A percentile compares a stretch with the other conserved stretches of the same genome.
These are phyloP conservation scores for Netelia virgata DNA, from an alignment of 2,888 invertebrate species.

Conservation along the genomic window DNA sequence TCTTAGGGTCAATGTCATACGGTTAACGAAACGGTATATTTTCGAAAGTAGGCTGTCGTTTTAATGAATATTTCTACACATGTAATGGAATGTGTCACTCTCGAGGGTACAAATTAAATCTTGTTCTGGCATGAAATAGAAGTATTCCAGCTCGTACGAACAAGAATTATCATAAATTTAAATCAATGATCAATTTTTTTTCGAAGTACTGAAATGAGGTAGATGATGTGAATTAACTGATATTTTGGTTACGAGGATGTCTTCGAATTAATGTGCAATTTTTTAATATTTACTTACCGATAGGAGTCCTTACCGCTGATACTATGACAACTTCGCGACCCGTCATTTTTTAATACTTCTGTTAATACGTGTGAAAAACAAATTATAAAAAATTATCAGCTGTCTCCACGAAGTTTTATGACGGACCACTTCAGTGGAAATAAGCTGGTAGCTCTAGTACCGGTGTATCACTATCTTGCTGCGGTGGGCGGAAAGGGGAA, in stretches of 20 bases:
- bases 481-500: neutral
- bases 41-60: conserved; percentile 68
- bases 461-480: conserved; percentile 38
- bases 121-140: neutral
- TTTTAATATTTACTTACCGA: conserved; percentile 87
- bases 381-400: conserved; percentile 21
- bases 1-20: neutral
- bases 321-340: conserved; percentile 89
- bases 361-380: conserved; percentile 36
- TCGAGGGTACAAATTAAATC: neutral
- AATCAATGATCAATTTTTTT: neutral
- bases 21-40: conserved; percentile 68
- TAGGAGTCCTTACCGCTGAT: conserved; percentile 93
- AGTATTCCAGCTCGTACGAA: neutral
- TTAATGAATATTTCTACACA: conserved; percentile 1
- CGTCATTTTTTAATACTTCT: conserved; percentile 75
- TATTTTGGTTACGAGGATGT: conserved; percentile 52
- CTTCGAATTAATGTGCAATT: neutral
- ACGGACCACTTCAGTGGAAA: conserved; percentile 67
- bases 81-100: neutral
- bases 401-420: conserved; percentile 71
- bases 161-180: neutral
- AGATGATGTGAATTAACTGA: conserved; percentile 52
- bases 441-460: conserved; percentile 59
- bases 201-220: conserved; percentile 62